These are phyloP conservation scores for Agelastica alni DNA, from an alignment of 2,888 invertebrate genomes.

Conservation along the genomic window DNA sequence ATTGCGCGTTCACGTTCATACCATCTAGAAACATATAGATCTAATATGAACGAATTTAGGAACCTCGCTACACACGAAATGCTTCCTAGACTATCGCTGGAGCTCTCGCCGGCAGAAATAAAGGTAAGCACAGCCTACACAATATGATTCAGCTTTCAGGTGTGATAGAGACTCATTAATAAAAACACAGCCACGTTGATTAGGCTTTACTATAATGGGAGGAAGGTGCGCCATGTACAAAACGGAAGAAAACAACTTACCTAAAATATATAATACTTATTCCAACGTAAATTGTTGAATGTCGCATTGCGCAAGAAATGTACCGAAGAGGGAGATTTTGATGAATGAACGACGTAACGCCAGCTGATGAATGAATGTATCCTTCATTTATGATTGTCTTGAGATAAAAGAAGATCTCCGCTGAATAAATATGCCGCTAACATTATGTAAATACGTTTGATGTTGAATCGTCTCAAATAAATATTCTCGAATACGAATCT, in stretches of 20 bases:
- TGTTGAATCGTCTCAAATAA: too few relatives aligned
- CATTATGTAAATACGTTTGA: too few relatives aligned
- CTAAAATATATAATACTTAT: constrained; percentile 49
- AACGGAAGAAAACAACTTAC: constrained; percentile 48
- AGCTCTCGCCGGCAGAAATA: constrained; percentile 24
- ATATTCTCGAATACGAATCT: too few relatives aligned
- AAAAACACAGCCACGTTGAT: constrained; percentile 55
- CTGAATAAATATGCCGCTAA: too few relatives aligned
- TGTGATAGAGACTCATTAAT: constrained; percentile 56
- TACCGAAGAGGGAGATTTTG: constrained; percentile 7
- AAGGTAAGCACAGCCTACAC: constrained; percentile 37
- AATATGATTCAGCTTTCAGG: constrained; percentile 52
- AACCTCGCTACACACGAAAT: too few relatives aligned
- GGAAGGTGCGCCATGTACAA: constrained; percentile 49
- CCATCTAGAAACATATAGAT: too few relatives aligned
- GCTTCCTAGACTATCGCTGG: constrained; percentile 26
- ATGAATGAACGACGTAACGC: background rate
- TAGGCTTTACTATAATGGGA: constrained; percentile 57
- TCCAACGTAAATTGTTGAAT: constrained; percentile 41
- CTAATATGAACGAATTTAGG: too few relatives aligned
- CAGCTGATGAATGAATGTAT: constrained; percentile 7
- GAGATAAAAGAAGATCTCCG: too few relatives aligned
- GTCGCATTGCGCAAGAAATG: constrained; percentile 19
- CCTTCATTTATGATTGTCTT: constrained; percentile 6
- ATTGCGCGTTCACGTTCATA: too few relatives aligned